Evolutionary conservation across 2,797 vertebrate genomes (phyloP).

Genomic region (Nasua narica): DNA sequence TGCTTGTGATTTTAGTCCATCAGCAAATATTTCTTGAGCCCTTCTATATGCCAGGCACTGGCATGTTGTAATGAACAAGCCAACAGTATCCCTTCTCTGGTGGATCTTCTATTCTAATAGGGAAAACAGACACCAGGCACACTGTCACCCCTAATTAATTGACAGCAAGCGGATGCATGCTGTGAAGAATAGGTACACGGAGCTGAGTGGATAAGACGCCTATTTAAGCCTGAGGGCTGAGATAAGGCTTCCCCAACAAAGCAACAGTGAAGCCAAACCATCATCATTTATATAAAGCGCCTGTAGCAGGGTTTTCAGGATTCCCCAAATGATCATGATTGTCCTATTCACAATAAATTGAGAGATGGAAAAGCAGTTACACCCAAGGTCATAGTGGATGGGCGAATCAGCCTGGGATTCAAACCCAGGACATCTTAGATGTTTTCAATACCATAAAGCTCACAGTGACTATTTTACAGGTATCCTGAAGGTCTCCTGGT

Average conservation of each 20-base stretch:
- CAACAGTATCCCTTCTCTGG: neutral
- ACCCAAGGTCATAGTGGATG: neutral
- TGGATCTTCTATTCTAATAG: neutral
- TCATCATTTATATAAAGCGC: neutral
- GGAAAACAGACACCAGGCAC: neutral
- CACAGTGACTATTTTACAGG: neutral
- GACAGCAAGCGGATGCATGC: neutral
- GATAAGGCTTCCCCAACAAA: neutral
- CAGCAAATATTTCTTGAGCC: neutral
- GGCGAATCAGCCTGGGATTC: neutral
- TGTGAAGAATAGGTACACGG: neutral
- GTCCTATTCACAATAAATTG: neutral
- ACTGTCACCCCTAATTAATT: neutral
- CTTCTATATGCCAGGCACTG: neutral
- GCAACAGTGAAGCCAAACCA: neutral
- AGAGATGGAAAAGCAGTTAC: neutral
- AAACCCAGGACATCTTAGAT: neutral
- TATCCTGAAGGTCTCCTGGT: too few relatives aligned
- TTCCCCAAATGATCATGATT: neutral
- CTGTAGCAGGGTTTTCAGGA: neutral
- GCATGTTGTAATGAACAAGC: neutral
- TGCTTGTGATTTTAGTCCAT: neutral
- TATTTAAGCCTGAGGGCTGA: neutral
- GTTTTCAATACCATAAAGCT: neutral
- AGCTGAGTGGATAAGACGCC: too few relatives aligned